Percentiles rank a stretch among this genome's conserved stretches.
Conservation (phyloP, 2,113 vertebrate genomes). For the Amblyornis subalaris region DNA sequence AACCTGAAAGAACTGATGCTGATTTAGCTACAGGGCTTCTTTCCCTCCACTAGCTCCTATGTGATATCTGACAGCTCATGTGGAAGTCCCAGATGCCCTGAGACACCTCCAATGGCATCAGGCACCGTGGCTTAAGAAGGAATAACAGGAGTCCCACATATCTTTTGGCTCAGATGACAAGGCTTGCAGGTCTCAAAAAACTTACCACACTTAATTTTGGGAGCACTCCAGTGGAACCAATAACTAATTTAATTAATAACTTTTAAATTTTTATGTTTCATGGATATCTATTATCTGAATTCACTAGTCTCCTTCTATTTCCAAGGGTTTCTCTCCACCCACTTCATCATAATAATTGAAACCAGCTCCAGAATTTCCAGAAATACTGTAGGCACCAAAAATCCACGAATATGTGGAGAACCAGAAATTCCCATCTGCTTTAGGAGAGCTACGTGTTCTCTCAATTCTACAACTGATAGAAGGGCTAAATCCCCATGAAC, state of each 20-base stretch:
- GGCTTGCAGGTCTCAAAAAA: not conserved
- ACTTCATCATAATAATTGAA: not conserved
- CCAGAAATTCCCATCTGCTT: not conserved
- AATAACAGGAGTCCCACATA: not conserved
- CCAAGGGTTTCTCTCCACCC: not conserved
- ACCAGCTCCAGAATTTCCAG: not conserved
- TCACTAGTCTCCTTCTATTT: not conserved
- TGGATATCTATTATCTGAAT: not conserved
- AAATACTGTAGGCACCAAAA: not conserved
- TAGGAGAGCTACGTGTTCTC: not conserved
- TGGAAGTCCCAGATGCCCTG: not conserved
- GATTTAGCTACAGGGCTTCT: not conserved
- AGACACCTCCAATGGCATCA: not conserved
- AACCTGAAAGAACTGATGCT: not conserved
- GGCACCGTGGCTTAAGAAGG: not conserved
- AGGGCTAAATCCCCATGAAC: not conserved
- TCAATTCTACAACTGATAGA: not conserved
- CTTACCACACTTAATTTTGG: not conserved
- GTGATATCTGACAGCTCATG: not conserved
- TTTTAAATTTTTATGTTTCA: not conserved
- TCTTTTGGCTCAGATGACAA: not conserved
- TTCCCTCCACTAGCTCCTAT: not conserved
- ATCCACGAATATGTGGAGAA: not conserved
- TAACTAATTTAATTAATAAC: not conserved
- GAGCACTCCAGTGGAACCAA: not conserved